Evolutionary conservation across 1,140 invertebrate species (phyloP).

Genomic region (Cryptotermes secundus): DNA sequence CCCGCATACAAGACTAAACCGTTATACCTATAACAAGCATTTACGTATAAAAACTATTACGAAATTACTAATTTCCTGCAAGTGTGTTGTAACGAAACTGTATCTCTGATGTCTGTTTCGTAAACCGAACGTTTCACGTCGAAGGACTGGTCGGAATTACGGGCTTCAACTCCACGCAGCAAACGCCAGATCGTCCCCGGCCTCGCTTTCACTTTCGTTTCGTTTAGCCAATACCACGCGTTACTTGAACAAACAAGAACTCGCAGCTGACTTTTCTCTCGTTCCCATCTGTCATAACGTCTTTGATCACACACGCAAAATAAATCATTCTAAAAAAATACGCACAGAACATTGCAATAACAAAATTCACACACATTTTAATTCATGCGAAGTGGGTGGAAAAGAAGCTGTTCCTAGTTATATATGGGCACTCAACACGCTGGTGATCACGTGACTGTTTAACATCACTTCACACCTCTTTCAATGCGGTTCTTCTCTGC

Average conservation of each 20-base stretch:
- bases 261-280: too few relatives aligned
- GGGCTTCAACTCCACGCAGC: neutral
- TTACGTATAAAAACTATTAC: neutral
- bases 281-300: too few relatives aligned
- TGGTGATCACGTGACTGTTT: neutral
- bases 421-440: neutral
- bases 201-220: neutral
- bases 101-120: too few relatives aligned
- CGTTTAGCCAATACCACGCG: neutral
- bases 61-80: neutral
- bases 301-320: neutral
- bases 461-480: neutral
- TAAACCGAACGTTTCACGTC: neutral
- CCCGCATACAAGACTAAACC: too few relatives aligned
- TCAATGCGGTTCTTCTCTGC: neutral
- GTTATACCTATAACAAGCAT: too few relatives aligned
- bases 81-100: too few relatives aligned
- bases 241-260: neutral
- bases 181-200: neutral
- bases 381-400: neutral
- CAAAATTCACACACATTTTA: too few relatives aligned
- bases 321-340: neutral
- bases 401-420: neutral
- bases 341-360: too few relatives aligned
- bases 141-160: neutral